A percentile compares a stretch with the other conserved stretches of the same genome.
These are phyloP conservation scores for Turritopsis rubra DNA, from an alignment of 30 jellyfish, hydroid and myxozoan species.

Conservation along the genomic window DNA sequence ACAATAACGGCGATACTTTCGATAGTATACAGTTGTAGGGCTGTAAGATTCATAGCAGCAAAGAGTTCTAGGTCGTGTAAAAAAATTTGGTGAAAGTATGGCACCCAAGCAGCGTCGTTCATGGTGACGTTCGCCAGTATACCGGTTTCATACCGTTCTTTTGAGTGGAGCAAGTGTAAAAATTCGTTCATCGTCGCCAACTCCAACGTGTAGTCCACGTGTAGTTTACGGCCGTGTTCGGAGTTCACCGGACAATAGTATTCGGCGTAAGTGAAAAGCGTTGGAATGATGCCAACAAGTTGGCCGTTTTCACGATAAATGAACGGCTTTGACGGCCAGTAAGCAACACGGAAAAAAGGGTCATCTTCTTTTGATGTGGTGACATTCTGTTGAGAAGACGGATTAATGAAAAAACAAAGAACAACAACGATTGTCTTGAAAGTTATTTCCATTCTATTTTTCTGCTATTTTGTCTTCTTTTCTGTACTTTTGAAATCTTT, in stretches of 20 bases:
- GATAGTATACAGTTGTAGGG: not conserved
- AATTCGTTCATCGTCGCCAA: not conserved
- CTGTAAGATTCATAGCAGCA: not conserved
- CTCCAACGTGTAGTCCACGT: not conserved
- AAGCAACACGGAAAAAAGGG: not conserved
- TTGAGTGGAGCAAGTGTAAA: not conserved
- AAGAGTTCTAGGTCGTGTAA: not conserved
- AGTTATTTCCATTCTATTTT: too few relatives aligned
- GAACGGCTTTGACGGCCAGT: not conserved
- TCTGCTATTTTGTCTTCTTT: too few relatives aligned
- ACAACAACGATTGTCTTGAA: too few relatives aligned
- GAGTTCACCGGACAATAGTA: not conserved
- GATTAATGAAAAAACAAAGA: not conserved
- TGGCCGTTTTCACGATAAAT: not conserved
- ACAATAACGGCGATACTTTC: not conserved
- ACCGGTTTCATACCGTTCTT: not conserved
- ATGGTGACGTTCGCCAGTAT: not conserved
- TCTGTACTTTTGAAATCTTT: too few relatives aligned
- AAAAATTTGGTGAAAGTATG: not conserved
- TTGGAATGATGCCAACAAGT: not conserved
- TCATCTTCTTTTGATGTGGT: not conserved
- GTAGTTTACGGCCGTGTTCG: not conserved
- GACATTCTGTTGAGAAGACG: not conserved
- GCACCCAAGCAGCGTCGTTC: not conserved
- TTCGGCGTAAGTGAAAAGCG: not conserved